Evolutionary conservation across 2,113 vertebrate genomes (phyloP).

Genomic region (Syngnathus scovelli): DNA sequence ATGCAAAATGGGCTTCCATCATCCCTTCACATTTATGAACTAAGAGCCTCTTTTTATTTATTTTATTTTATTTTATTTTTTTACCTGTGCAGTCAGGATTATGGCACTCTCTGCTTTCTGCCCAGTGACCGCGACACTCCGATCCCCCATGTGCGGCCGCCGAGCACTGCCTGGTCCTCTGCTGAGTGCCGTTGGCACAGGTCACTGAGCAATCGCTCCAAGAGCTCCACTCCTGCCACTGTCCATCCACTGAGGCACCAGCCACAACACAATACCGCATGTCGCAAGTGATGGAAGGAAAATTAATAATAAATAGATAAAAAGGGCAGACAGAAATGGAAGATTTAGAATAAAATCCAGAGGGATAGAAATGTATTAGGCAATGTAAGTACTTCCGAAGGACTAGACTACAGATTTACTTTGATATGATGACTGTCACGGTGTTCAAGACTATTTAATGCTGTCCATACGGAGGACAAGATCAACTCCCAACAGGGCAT

Average conservation of each 20-base stretch:
- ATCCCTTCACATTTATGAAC: conserved; percentile 44
- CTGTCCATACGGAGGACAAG: conserved; percentile 36
- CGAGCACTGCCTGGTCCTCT: conserved; percentile 91
- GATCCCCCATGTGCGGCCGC: conserved; percentile 93
- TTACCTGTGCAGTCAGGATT: conserved; percentile 96
- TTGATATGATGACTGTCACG: background rate
- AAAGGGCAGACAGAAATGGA: conserved; percentile 54
- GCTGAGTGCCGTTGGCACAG: conserved; percentile 96
- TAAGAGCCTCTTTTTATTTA: conserved; percentile 35
- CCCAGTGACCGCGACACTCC: conserved; percentile 94
- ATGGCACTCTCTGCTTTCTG: conserved; percentile 92
- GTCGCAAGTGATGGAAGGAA: conserved; percentile 43
- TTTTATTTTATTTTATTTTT: conserved; percentile 39
- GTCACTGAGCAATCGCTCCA: conserved; percentile 98
- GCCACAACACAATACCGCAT: conserved; percentile 58
- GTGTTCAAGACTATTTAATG: background rate
- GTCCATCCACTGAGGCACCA: conserved; percentile 86
- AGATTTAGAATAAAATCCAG: conserved; percentile 46
- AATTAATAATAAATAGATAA: conserved; percentile 17
- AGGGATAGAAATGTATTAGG: conserved; percentile 18
- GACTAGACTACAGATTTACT: background rate
- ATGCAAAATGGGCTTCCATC: conserved; percentile 23
- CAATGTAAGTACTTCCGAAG: background rate
- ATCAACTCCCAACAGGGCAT: conserved; percentile 41
- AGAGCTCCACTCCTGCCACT: conserved; percentile 98